Percentiles rank a stretch among this genome's conserved stretches.
Evolutionary conservation across 2,113 vertebrate genomes (phyloP).

Genomic region (Microcebus griseorufus): DNA sequence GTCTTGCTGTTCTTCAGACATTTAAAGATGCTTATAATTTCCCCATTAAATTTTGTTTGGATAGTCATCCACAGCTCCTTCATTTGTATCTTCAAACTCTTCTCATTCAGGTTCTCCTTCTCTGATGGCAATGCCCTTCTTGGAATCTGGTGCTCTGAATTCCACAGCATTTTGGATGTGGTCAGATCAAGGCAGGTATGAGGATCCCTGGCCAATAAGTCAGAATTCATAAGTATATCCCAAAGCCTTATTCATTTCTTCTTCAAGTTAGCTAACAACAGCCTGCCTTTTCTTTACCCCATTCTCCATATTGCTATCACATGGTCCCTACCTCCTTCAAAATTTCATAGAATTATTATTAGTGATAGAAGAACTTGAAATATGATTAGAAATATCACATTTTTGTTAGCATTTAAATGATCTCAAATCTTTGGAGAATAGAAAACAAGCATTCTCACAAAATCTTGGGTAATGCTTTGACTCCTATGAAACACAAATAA

Average conservation of each 20-base stretch:
- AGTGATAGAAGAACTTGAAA: neutral
- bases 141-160: neutral
- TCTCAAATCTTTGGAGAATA: slow-evolving; percentile 32
- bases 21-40: neutral
- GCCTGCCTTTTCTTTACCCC: neutral
- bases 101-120: neutral
- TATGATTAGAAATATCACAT: slow-evolving; percentile 34
- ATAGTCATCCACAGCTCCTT: neutral
- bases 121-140: neutral
- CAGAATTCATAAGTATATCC: neutral
- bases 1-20: neutral
- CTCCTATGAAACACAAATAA: slow-evolving; percentile 5
- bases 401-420: slow-evolving; percentile 21
- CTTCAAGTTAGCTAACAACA: neutral
- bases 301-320: neutral
- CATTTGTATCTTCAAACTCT: neutral
- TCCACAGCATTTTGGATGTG: neutral
- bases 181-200: neutral
- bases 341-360: neutral
- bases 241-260: neutral
- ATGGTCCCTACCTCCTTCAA: neutral
- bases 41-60: neutral
- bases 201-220: neutral
- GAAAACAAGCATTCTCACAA: slow-evolving; percentile 26
- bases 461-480: slow-evolving; percentile 40